A percentile compares a stretch with the other conserved stretches of the same genome.
Conservation (phyloP, 2,888 invertebrate genomes). For the Bugulina stolonifera region DNA sequence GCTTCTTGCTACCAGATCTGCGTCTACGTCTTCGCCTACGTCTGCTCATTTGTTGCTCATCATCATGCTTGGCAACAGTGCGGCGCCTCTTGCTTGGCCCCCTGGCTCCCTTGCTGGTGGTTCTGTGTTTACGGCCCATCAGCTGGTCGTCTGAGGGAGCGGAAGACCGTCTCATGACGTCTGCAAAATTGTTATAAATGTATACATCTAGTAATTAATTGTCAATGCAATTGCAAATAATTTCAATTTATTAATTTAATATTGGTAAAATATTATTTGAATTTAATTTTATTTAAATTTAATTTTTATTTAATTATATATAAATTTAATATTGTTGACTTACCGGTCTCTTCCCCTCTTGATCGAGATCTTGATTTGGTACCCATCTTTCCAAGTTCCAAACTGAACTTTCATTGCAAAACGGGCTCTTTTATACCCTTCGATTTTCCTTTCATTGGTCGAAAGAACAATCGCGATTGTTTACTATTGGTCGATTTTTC, state of each 20-base stretch:
- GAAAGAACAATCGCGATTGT: not conserved
- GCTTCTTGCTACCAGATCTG: not conserved
- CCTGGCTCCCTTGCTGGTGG: not conserved
- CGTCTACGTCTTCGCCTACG: not conserved
- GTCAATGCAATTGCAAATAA: too few species aligned
- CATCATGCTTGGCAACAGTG: not conserved
- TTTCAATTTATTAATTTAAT: too few species aligned
- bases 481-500: not conserved
- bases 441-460: not conserved
- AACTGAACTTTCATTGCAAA: not conserved
- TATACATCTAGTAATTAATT: too few species aligned
- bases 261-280: too few species aligned
- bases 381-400: not conserved
- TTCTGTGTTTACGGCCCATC: not conserved
- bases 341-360: not conserved
- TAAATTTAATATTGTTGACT: not conserved
- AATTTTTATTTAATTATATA: not conserved
- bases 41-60: not conserved
- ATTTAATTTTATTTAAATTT: not conserved
- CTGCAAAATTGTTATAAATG: too few species aligned
- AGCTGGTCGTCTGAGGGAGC: too few species aligned
- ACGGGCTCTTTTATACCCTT: not conserved
- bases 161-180: too few species aligned
- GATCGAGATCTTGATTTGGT: not conserved
- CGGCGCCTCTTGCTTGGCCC: not conserved